Conservation (phyloP, 1,140 invertebrate genomes). For the Glossosoma conforme region DNA sequence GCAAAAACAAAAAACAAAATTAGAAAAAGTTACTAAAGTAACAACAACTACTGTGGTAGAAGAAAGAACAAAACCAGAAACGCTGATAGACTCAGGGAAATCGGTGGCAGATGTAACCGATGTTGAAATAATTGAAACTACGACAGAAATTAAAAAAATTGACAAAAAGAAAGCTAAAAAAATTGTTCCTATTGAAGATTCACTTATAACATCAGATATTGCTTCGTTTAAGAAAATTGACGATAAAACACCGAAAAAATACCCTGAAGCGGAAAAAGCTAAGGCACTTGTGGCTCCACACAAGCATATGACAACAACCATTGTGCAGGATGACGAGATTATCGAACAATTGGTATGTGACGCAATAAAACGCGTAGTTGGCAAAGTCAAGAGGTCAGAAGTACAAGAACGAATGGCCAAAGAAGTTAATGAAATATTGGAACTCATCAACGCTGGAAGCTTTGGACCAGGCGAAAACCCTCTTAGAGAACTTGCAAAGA, state of each 20-base stretch:
- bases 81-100: conserved; percentile 27
- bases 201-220: conserved; percentile 56
- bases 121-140: conserved; percentile 34
- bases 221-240: conserved; percentile 60
- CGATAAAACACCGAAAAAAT: conserved; percentile 44
- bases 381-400: conserved; percentile 55
- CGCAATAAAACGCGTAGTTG: conserved; percentile 53
- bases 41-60: conserved; percentile 25
- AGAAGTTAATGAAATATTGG: conserved; percentile 69
- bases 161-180: conserved; percentile 48
- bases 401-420: conserved; percentile 54
- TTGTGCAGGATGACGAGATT: conserved; percentile 53
- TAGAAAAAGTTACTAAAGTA: conserved; percentile 40
- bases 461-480: conserved; percentile 75
- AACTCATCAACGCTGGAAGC: conserved; percentile 67
- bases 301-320: conserved; percentile 54
- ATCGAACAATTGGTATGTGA: conserved; percentile 52
- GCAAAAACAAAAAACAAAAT: conserved; percentile 40
- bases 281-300: conserved; percentile 50
- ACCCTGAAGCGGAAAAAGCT: conserved; percentile 44
- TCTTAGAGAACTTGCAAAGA: conserved; percentile 72
- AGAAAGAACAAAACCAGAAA: conserved; percentile 34
- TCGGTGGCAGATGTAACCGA: conserved; percentile 29
- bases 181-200: conserved; percentile 53
- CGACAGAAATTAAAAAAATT: conserved; percentile 30